Conservation (phyloP, 2,797 vertebrate genomes). For the Hydrocynus forskahlii region DNA sequence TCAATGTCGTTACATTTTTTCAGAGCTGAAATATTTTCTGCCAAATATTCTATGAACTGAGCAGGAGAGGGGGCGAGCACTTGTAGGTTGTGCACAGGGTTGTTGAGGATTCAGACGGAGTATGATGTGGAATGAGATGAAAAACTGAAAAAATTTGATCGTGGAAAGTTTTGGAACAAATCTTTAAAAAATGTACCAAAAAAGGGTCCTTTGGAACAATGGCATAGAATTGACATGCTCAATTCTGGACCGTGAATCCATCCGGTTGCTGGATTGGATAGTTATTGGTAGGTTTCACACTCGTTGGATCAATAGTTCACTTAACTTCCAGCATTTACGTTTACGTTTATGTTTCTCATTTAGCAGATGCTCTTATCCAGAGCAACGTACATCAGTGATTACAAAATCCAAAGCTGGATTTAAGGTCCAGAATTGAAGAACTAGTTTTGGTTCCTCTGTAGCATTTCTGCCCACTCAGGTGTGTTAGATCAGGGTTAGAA, state of each 20-base stretch:
- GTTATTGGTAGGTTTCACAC: neutral
- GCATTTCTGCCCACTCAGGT: no score
- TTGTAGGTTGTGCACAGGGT: neutral
- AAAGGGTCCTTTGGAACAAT: neutral
- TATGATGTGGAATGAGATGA: neutral
- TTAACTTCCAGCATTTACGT: no score
- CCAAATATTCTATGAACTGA: neutral
- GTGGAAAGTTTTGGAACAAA: neutral
- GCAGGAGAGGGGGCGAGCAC: neutral
- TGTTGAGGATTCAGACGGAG: neutral
- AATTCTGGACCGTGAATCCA: neutral
- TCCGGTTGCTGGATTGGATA: neutral
- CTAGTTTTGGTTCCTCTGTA: neutral
- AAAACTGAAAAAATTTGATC: neutral
- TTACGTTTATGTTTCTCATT: no score
- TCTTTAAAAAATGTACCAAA: neutral
- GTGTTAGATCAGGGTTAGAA: no score
- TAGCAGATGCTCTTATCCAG: no score
- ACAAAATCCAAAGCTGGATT: neutral
- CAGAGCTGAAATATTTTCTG: neutral
- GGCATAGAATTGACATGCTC: neutral
- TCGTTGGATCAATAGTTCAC: no score
- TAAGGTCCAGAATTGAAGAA: neutral
- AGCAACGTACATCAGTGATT: neutral
- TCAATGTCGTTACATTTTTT: constrained; percentile 27